Evolutionary conservation across 2,888 invertebrate species (phyloP).

Genomic region (Cerastis leucographa): DNA sequence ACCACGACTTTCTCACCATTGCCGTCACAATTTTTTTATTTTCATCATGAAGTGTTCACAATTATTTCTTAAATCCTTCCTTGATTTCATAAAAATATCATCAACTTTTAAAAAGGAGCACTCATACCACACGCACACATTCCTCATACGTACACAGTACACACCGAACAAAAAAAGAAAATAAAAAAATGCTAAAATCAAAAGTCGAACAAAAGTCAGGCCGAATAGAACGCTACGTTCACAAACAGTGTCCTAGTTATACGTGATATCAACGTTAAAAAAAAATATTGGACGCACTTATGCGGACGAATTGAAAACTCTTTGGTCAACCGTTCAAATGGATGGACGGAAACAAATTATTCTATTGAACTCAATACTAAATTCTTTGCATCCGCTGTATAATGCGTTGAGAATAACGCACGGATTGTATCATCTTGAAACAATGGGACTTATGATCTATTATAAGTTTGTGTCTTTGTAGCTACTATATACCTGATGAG

Average conservation of each 20-base stretch:
- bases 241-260: constrained; percentile 38
- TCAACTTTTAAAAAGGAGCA: no score
- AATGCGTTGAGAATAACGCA: constrained; percentile 47
- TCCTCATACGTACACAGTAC: not conserved
- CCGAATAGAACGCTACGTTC: constrained; percentile 30
- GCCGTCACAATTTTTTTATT: no score
- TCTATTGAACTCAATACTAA: constrained; percentile 76
- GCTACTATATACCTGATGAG: not conserved
- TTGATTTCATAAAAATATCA: no score
- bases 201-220: constrained; percentile 32
- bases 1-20: no score
- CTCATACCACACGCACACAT: no score
- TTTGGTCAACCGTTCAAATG: constrained; percentile 71
- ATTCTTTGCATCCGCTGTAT: constrained; percentile 56
- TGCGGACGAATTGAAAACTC: constrained; percentile 62
- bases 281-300: constrained; percentile 43
- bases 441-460: constrained; percentile 23
- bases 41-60: no score
- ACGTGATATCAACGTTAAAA: constrained; percentile 43
- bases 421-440: constrained; percentile 53
- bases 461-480: constrained; percentile 14
- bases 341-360: constrained; percentile 79
- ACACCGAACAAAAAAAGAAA: not conserved
- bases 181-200: constrained; percentile 13
- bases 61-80: no score